Evolutionary conservation across 2,113 vertebrate species (phyloP), one percentile per base, ranked within the genome.

Genomic region (Cephalopholis sonnerati): DNA sequence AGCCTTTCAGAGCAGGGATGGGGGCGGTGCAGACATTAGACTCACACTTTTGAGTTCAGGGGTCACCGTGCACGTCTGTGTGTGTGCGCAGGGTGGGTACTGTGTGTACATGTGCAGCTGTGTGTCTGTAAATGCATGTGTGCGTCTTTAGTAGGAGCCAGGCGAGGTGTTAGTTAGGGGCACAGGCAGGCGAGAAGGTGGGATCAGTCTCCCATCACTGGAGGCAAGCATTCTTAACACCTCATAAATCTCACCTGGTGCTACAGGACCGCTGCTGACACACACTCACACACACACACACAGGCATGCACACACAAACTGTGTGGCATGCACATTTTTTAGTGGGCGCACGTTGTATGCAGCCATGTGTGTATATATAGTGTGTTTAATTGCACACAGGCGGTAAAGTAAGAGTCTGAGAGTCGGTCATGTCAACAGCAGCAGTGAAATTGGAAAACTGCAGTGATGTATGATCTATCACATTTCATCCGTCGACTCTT

Each of bases 191-290:
- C 36, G 25, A 51, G 69, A 84, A 44, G 84, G 64, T 58, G 78
- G 82, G 84, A 87, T 91, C 88, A 29, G 74, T 80, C 84, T 83
- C 53, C 89, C 86, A 76, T 91, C 89, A 69, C 81, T 72, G 69
- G 92, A 92, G 92, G 89, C 91, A 25, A 81, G 79, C 90, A 64
- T 94, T 95, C 90, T 89, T 90, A 87, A 92, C 95, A 95, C 93
- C 90, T 91, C 92, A 85, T 96, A 94, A 95, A 95, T 94, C 87
- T 93, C 93, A 94, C 93, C 94, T 95, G 92, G 89, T 88, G 92
- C 89, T 87, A 41, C 74, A 71, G 61, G 72, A 44, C 77, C 2
- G 15, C 87, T 71, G 84, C 88, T 91, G 87, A 92, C 87, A 51
- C 68, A 16, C 69, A 27, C 48, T 69, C 69, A 74, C 71, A 77